Evolutionary conservation across 2,797 vertebrate species (phyloP), one percentile per base, ranked within the genome.

Genomic region (Girardinus metallicus): DNA sequence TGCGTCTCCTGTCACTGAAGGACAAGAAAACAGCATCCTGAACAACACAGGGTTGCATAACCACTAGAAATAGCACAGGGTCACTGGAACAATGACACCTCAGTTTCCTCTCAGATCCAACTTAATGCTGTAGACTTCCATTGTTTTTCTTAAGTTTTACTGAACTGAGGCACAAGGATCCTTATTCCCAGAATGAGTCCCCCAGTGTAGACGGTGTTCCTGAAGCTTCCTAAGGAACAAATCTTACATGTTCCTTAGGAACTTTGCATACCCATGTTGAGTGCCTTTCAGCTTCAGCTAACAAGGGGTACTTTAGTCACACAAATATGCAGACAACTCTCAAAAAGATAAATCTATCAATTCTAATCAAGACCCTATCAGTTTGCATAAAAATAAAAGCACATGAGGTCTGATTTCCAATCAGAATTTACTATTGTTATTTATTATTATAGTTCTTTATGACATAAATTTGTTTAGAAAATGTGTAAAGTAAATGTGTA

Each of bases 21-120:
- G 76, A 66, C 73, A 77, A 82, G 73, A 64, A 86, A 89, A 77
- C 1, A 80, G 55, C 78, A 71, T 75, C 73, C 83, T 77, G 83
- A 49, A 34, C 1, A 31, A 76, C 72, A 21, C 36, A 21, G 21
- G 36, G 57, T 90, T 88, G 86, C 83, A 78, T 87, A 89, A 91
- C 18, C 18, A 57, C 74, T 88, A 77, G 80, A 88, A 92, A 87
- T 68, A 86, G 70, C 70, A n/a, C 46, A 47, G 31, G 34, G 18
- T 41, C 47, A 74, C 83, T 87, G 31, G 13, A 44, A 83, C 85
- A 81, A 80, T 72, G 77, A 82, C 75, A 84, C 36, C 41, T 64
- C 74, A 73, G 79, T 81, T 88, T 75, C 66, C 83, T 76, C n/a
- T 73, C 39, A 46, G 70, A 39, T 55, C 64, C 10, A 4, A 15